Base-by-base conservation (phyloP, 1,140 invertebrate species). In the Papilio glaucus region DNA sequence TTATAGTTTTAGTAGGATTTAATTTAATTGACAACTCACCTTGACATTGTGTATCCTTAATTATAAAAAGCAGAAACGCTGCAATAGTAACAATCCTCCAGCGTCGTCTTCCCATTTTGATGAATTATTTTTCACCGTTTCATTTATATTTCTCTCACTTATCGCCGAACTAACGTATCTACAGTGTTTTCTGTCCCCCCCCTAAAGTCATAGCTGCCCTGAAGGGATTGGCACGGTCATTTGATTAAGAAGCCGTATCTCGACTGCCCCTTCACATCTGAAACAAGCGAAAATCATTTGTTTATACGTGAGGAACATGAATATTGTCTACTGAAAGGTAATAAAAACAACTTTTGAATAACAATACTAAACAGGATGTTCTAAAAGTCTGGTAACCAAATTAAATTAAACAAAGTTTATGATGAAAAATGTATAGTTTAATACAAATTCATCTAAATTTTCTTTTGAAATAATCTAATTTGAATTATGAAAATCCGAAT, bases 11-110 rank as follows among this genome's bases (percentile, higher is more conserved):
- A 33, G 29, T 33, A 33, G 2, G 6, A 33, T 33, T 3, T 33
- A 33, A 60, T 39, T 42, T 29, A 62, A 62, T 15, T 41, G 9
- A 24, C 49, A 57, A 68, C 85, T 81, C 81, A 92, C 90, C 88
- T 91, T 92, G 90, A 83, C 90, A 91, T 76, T 87, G 83, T 71
- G 79, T 84, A 77, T 90, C 87, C 77, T 87, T 89, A 82, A 87
- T 85, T 67, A 88, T 78, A 69, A 89, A 87, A 70, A 92, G 78
- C 78, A 91, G 80, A 73, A 88, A 85, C 72, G 89, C 85, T 71
- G 89, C 85, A 74, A 92, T 86, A 62, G 85, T 87, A 42, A 89
- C 81, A 73, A 89, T 83, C 80, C 88, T 87, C 89, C 89, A 91
- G 71, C 89, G 89, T 80, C 86, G 85, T 76, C 90, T 80, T 67